Base-by-base conservation (phyloP, 2,888 invertebrate genomes). In the Mystacides longicornis region DNA sequence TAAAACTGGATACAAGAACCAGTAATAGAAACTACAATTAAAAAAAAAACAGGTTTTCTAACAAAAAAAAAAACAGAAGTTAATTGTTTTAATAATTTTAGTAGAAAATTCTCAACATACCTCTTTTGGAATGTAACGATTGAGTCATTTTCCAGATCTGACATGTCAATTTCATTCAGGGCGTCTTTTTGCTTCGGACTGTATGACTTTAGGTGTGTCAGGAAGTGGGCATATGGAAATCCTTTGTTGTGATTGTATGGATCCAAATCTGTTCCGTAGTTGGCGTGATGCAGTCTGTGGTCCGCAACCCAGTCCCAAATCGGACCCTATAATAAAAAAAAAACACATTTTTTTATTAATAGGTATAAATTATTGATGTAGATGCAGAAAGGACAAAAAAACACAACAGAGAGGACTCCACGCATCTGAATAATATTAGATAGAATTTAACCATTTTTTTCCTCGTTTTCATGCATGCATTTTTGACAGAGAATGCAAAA, bases 221-320 rank as follows among this genome's bases (percentile, higher is more conserved):
- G 70, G 18, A 93, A 73, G 65, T 96, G 94, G 1, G 93, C 81
- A 67, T 87, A 86, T 59, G 87, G 69, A 67, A 95, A 92, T 3
- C 94, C 93, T 62, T 82, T 82, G 2, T 79, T 81, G 64, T 86
- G 82, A 67, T 91, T 86, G 69, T 82, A 91, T 0, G 91, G 92
- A 69, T 94, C 94, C 51, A 82, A 78, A 31, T 85, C 82, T 0
- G 90, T 88, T 14, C 83, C 85, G 60, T 85, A 87, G 66, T 83
- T 81, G 55, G 84, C 81, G 68, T 94, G 93, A 64, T 93, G 92
- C 11, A 92, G 71, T 51, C 93, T 80, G 70, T 94, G 94, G 59
- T 82, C 75, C 53, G 83, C 76, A 0, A 89, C 89, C 91, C 93
- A 94, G 64, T 88, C 83, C 70, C 90, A 89, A 63, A 93, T 85